Evolutionary conservation across 2,797 vertebrate genomes (phyloP).

Genomic region (Siniperca obscura): DNA sequence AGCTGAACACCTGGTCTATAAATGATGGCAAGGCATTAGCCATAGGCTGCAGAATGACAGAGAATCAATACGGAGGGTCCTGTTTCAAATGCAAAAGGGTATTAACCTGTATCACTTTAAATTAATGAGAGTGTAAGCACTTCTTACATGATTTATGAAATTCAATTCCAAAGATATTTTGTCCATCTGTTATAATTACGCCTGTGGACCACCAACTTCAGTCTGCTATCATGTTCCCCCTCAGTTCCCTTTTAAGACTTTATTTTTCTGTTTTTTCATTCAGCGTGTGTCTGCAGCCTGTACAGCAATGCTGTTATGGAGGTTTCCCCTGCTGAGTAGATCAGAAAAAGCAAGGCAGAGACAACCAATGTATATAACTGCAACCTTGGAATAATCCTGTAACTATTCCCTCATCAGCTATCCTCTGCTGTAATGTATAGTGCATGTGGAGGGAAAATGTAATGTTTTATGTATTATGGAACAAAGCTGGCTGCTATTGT

Average conservation of each 20-base stretch:
- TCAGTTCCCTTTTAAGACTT: conserved; percentile 30
- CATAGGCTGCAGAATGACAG: conserved; percentile 70
- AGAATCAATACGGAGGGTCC: conserved; percentile 61
- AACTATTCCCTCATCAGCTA: conserved; percentile 61
- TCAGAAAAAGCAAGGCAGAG: conserved; percentile 36
- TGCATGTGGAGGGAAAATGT: conserved; percentile 42
- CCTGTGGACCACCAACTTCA: conserved; percentile 9
- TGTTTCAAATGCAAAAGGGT: conserved; percentile 67
- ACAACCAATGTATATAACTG: conserved; percentile 38
- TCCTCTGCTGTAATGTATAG: conserved; percentile 68
- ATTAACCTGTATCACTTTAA: conserved; percentile 70
- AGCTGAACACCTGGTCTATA: conserved; percentile 68
- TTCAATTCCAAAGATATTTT: conserved; percentile 60
- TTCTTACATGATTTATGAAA: conserved; percentile 66
- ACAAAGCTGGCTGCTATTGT: no score
- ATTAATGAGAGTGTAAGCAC: conserved; percentile 61
- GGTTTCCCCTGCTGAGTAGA: conserved; percentile 16
- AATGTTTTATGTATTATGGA: no score
- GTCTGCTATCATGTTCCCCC: conserved; percentile 25
- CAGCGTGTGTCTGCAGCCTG: conserved; percentile 12
- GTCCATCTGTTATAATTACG: conserved; percentile 58
- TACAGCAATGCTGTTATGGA: conserved; percentile 11
- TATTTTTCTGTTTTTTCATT: conserved; percentile 36
- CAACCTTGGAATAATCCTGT: conserved; percentile 67
- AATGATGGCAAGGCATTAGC: conserved; percentile 69